Conservation (phyloP, 1,140 invertebrate species). For the Nylanderia fulva region DNA sequence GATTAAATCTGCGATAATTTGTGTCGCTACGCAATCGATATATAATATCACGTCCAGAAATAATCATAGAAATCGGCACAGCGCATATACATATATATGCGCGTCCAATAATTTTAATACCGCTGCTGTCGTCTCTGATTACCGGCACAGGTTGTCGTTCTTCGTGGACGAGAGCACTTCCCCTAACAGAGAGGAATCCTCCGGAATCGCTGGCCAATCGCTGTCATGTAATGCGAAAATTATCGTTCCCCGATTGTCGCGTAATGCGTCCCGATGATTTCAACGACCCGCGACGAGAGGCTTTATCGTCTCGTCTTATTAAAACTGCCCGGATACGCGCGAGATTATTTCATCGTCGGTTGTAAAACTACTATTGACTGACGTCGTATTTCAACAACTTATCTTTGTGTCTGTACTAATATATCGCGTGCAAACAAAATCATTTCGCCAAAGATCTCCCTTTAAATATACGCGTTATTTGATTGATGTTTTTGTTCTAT, state of each 20-base stretch:
- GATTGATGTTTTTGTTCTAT: neutral
- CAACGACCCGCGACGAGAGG: constrained; percentile 64
- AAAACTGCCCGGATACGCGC: constrained; percentile 63
- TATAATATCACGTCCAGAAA: constrained; percentile 53
- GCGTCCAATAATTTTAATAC: constrained; percentile 74
- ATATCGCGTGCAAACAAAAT: constrained; percentile 44
- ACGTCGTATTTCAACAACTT: neutral
- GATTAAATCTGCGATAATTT: constrained; percentile 73
- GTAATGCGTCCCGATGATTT: constrained; percentile 72
- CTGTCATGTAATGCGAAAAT: constrained; percentile 76
- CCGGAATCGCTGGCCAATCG: constrained; percentile 52
- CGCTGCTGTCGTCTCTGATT: constrained; percentile 67
- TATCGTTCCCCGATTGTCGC: constrained; percentile 75
- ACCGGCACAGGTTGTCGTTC: constrained; percentile 40
- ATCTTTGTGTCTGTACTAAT: neutral
- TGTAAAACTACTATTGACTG: constrained; percentile 69
- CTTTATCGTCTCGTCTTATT: constrained; percentile 74
- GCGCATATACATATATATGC: constrained; percentile 14
- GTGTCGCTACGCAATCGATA: constrained; percentile 63
- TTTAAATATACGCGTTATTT: neutral
- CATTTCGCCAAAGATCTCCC: neutral
- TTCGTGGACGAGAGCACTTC: neutral
- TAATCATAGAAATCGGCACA: constrained; percentile 66
- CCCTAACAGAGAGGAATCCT: constrained; percentile 35
- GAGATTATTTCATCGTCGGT: constrained; percentile 64